These are phyloP conservation scores for Chaetodon auriga DNA, from an alignment of 2,113 vertebrate species.

Conservation along the genomic window DNA sequence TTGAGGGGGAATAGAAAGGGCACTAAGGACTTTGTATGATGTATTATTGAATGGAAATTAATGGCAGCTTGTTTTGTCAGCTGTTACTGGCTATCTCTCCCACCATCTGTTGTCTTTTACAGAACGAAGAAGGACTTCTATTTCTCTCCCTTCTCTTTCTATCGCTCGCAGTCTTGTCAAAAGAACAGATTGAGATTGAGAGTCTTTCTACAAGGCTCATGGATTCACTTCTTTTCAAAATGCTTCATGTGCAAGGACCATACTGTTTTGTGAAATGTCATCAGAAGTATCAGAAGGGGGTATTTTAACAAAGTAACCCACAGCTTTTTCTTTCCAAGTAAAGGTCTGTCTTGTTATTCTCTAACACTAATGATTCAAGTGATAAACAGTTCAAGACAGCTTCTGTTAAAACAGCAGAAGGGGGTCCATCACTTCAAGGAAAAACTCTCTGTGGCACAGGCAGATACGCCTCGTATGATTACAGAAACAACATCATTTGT, in stretches of 20 bases:
- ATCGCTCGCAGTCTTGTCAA: constrained; percentile 39
- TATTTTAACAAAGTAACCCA: constrained; percentile 15
- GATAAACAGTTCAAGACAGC: neutral
- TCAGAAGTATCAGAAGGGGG: constrained; percentile 3
- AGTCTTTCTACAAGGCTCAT: constrained; percentile 13
- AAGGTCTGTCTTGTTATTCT: constrained; percentile 2
- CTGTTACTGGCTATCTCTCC: constrained; percentile 58
- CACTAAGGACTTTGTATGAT: constrained; percentile 62
- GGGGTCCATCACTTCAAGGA: neutral
- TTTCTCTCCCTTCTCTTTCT: constrained; percentile 27
- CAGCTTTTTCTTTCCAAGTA: constrained; percentile 18
- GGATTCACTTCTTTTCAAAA: constrained; percentile 32
- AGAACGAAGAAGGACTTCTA: constrained; percentile 35
- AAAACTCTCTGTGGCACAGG: neutral
- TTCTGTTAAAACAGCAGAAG: neutral
- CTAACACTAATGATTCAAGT: constrained; percentile 3
- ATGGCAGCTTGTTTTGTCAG: constrained; percentile 70
- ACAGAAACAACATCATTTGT: neutral
- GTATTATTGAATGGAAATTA: constrained; percentile 70
- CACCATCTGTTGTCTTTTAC: constrained; percentile 75
- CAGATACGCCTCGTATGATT: neutral
- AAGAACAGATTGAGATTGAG: constrained; percentile 54
- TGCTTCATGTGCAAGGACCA: neutral
- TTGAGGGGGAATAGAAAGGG: constrained; percentile 55
- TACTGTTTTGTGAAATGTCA: constrained; percentile 12